Conservation (phyloP, 2,888 invertebrate species). For the Xestoiulus laeticollis region DNA sequence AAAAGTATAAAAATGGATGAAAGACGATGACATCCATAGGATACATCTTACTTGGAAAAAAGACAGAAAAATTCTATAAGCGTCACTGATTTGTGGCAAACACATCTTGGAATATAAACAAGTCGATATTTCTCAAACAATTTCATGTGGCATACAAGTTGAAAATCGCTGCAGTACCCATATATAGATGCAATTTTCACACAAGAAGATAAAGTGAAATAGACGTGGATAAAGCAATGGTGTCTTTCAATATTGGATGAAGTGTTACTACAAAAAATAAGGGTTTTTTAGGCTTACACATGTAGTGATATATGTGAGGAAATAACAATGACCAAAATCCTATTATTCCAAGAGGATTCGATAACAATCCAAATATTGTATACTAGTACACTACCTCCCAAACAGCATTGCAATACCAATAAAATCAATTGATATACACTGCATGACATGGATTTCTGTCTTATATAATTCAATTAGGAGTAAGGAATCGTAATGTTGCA, state of each 20-base stretch:
- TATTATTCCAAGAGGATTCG: not conserved
- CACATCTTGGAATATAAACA: not conserved
- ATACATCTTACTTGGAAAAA: not conserved
- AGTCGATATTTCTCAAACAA: constrained; percentile 24
- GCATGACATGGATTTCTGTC: too few species aligned
- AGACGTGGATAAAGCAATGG: not conserved
- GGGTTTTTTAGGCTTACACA: not conserved
- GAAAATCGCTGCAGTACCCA: not conserved
- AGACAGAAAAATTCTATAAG: not conserved
- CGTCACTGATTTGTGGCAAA: not conserved
- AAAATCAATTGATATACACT: too few species aligned
- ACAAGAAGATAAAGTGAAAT: not conserved
- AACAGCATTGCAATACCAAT: too few species aligned
- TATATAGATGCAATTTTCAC: not conserved
- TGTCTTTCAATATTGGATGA: not conserved
- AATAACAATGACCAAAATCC: not conserved
- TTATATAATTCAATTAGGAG: too few species aligned
- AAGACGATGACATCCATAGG: not conserved
- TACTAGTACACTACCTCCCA: too few species aligned
- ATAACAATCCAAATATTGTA: not conserved
- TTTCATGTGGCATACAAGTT: not conserved
- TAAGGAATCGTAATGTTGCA: too few species aligned
- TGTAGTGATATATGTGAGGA: too few species aligned
- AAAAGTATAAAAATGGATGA: not conserved
- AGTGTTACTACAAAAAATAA: not conserved